These are phyloP conservation scores for Porites divaricata DNA, from an alignment of 92 coral and sea anemone genomes.

Conservation along the genomic window DNA sequence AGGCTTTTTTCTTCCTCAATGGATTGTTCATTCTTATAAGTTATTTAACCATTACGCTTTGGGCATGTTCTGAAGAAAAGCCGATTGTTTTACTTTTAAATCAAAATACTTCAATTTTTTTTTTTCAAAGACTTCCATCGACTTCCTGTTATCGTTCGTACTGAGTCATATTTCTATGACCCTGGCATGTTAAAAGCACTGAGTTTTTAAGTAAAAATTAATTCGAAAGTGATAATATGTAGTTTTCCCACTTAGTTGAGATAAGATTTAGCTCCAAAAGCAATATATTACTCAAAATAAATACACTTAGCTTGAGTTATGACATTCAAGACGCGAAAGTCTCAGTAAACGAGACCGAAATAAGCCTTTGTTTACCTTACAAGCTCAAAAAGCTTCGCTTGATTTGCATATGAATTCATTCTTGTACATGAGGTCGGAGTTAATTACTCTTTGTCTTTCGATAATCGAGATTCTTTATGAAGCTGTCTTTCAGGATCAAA, in stretches of 20 bases:
- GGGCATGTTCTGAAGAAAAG: no score
- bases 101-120: no score
- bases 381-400: neutral
- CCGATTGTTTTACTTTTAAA: no score
- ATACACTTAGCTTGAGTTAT: constrained; percentile 18
- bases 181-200: no score
- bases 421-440: neutral
- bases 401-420: constrained; percentile 34
- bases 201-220: neutral
- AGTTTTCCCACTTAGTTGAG: constrained; percentile 4
- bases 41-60: neutral
- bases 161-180: no score
- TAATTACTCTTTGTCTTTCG: constrained; percentile 44
- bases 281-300: constrained; percentile 12
- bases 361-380: constrained; percentile 18
- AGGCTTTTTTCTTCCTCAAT: neutral
- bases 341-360: constrained; percentile 5
- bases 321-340: constrained; percentile 29
- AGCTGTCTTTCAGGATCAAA: constrained; percentile 32
- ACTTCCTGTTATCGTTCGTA: no score
- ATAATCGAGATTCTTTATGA: constrained; percentile 8
- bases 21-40: neutral
- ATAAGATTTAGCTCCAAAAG: neutral
- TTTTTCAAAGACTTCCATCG: no score
- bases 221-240: neutral